Conservation (phyloP, 2,113 vertebrate species). For the Petrocephalus zakoni region DNA sequence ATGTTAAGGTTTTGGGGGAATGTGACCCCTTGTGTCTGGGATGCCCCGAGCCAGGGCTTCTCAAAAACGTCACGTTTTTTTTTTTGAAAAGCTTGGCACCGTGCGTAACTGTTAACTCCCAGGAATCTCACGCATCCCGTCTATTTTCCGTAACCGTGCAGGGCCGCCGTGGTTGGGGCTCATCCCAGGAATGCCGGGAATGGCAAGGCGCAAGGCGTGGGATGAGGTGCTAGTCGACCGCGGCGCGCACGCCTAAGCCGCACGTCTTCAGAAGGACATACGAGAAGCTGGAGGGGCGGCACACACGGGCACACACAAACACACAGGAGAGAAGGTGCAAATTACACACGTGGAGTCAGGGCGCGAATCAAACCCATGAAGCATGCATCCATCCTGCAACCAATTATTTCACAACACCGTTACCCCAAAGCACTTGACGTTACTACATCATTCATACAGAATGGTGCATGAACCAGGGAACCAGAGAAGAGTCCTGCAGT, state of each 20-base stretch:
- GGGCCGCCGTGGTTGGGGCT: background rate
- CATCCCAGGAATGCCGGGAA: background rate
- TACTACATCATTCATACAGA: background rate
- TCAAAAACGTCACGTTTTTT: background rate
- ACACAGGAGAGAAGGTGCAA: background rate
- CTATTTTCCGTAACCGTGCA: background rate
- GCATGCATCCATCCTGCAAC: background rate
- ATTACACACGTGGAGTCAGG: background rate
- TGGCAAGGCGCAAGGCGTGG: background rate
- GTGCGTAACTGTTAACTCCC: background rate
- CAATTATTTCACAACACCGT: background rate
- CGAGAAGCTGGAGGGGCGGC: background rate
- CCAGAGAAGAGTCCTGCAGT: background rate
- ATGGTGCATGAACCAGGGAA: background rate
- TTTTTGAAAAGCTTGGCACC: background rate
- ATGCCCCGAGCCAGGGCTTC: background rate
- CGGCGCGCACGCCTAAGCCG: background rate
- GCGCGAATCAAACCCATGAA: background rate
- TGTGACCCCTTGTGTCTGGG: background rate
- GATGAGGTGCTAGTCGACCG: background rate
- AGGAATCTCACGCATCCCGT: background rate
- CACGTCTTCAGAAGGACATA: background rate
- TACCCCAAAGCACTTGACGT: background rate
- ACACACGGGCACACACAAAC: background rate
- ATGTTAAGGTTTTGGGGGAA: background rate